Conservation (phyloP, 2,797 vertebrate genomes). For the Pseudochromis fuscus region DNA sequence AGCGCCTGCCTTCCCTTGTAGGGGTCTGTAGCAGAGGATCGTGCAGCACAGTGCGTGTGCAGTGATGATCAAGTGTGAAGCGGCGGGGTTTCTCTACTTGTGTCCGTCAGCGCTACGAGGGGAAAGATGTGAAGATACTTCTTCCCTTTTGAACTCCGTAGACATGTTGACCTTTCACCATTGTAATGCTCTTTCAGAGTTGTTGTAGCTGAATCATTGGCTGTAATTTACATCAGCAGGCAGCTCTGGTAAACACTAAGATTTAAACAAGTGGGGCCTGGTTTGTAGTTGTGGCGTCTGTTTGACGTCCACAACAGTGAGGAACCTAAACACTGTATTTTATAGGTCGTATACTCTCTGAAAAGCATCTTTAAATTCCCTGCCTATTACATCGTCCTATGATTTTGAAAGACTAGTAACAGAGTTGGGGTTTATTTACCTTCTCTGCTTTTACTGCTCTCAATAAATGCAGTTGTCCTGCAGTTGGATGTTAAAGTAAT, state of each 20-base stretch:
- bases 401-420: too few relatives aligned
- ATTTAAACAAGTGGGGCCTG: slow-evolving; percentile 12
- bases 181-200: slow-evolving; percentile 14
- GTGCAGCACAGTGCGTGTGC: slow-evolving; percentile 16
- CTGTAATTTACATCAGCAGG: slow-evolving; percentile 8
- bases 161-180: slow-evolving; percentile 29
- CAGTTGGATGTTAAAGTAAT: too few relatives aligned
- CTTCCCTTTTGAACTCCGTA: slow-evolving; percentile 6
- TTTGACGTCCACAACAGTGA: slow-evolving; percentile 9
- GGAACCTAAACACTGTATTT: not conserved
- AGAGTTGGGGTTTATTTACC: too few relatives aligned
- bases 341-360: not conserved
- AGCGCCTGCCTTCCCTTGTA: slow-evolving; percentile 64
- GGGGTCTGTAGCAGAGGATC: slow-evolving; percentile 48
- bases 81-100: not conserved
- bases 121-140: not conserved
- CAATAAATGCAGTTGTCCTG: too few relatives aligned
- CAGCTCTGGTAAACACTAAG: slow-evolving; percentile 32
- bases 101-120: slow-evolving; percentile 7
- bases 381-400: too few relatives aligned
- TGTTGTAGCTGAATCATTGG: slow-evolving; percentile 23
- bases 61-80: slow-evolving; percentile 21
- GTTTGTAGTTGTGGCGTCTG: slow-evolving; percentile 9
- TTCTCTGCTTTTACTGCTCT: too few relatives aligned
- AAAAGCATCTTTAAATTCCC: too few relatives aligned